Percentiles rank a stretch among this genome's conserved stretches.
These are phyloP conservation scores for Eulemur rufifrons DNA, from an alignment of 2,113 vertebrate species.

Conservation along the genomic window DNA sequence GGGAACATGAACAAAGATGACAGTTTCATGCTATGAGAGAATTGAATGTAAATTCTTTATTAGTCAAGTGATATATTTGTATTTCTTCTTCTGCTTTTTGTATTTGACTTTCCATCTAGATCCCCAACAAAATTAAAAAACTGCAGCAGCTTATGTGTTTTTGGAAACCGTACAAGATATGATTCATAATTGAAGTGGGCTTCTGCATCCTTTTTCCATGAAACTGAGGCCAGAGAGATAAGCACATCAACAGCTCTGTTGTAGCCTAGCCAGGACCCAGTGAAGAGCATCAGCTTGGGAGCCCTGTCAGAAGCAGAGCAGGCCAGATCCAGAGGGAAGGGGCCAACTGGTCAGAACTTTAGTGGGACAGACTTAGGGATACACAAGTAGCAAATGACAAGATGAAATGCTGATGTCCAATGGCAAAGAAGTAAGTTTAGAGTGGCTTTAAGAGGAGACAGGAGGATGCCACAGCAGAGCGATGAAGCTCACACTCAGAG, in stretches of 20 bases:
- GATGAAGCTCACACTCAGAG: background rate
- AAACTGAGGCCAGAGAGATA: background rate
- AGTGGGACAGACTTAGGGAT: background rate
- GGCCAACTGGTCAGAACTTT: background rate
- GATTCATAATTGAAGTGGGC: background rate
- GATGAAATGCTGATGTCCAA: background rate
- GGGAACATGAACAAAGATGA: background rate
- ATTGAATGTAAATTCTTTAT: background rate
- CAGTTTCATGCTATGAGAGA: background rate
- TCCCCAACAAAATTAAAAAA: background rate
- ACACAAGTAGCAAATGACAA: background rate
- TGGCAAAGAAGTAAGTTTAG: background rate
- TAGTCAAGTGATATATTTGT: background rate
- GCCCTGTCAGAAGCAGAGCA: background rate
- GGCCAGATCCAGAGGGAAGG: background rate
- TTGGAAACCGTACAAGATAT: background rate
- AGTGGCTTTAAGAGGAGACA: background rate
- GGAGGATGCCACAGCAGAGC: fast-evolving
- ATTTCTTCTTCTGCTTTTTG: background rate
- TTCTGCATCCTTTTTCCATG: background rate
- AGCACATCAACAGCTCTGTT: background rate
- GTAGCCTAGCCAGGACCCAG: background rate
- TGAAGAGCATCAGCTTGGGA: background rate
- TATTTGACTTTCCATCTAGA: background rate
- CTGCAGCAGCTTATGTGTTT: background rate